phyloP scores from a whole-genome alignment of 1,140 invertebrate genomes.

The Zaprionus tsacasi region DNA sequence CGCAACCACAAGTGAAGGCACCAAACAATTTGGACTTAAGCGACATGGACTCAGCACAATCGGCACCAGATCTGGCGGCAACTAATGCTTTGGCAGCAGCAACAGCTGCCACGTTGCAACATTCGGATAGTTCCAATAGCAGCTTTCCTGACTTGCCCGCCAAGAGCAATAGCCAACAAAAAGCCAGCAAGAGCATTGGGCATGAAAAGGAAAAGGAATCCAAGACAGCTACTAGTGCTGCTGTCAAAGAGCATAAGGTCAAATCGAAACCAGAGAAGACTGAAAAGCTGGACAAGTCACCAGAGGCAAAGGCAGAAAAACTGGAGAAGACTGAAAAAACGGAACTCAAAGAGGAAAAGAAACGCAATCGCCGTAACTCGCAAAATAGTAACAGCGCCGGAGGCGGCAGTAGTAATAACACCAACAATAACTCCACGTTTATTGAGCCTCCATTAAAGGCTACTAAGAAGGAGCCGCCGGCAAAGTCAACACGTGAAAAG shows the following conservation, averaged over 20 bases:
- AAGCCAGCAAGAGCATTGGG: constrained; percentile 15
- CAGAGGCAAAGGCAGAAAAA: constrained; percentile 66
- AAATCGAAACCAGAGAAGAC: constrained; percentile 53
- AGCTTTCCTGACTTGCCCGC: constrained; percentile 78
- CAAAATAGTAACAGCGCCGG: constrained; percentile 61
- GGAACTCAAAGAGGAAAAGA: constrained; percentile 85
- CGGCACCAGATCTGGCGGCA: constrained; percentile 62
- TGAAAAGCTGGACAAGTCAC: constrained; percentile 60
- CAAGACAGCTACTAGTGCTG: neutral
- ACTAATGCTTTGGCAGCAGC: constrained; percentile 57
- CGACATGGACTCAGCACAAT: constrained; percentile 73
- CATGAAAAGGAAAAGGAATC: constrained; percentile 50
- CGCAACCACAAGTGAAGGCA: constrained; percentile 39
- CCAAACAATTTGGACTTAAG: constrained; percentile 74
- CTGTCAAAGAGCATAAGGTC: constrained; percentile 59
- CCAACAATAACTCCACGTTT: constrained; percentile 40
- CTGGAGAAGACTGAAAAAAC: constrained; percentile 53
- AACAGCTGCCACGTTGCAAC: constrained; percentile 74
- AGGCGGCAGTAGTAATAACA: constrained; percentile 21
- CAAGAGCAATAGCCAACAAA: constrained; percentile 34
- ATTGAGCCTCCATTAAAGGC: constrained; percentile 75
- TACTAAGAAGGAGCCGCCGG: constrained; percentile 70
- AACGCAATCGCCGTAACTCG: constrained; percentile 85
- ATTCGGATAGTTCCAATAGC: constrained; percentile 84
- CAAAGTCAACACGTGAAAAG: constrained; percentile 67